Percentiles rank a stretch among this genome's conserved stretches.
phyloP scores from a whole-genome alignment of 2,888 invertebrate species.

The Marronus borbonicus region DNA sequence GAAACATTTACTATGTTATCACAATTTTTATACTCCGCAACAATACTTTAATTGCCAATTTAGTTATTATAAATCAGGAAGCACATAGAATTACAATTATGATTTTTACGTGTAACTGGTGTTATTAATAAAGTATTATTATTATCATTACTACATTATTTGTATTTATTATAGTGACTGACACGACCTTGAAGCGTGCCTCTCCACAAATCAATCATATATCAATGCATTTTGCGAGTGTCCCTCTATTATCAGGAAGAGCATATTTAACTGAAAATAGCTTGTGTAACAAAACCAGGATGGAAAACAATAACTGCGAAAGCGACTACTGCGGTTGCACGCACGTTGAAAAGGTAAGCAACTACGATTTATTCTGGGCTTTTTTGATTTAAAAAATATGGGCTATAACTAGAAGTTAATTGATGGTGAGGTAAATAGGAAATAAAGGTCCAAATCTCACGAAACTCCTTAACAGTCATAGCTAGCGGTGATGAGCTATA shows the following conservation, averaged over 20 bases:
- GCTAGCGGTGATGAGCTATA: no score
- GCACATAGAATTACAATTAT: no score
- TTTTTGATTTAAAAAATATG: neutral
- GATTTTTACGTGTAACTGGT: no score
- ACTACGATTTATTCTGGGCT: conserved; percentile 6
- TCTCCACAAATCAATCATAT: conserved; percentile 94
- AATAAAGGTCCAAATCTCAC: no score
- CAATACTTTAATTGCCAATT: no score
- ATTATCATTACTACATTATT: neutral
- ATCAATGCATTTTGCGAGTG: conserved; percentile 82
- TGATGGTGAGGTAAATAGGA: no score
- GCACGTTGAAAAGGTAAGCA: conserved; percentile 78
- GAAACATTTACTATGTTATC: no score
- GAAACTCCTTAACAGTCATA: no score
- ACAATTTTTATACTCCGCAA: no score
- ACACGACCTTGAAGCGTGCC: conserved; percentile 71
- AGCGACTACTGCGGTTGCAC: conserved; percentile 86
- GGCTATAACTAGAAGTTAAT: no score
- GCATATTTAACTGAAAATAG: conserved; percentile 74
- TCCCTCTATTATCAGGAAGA: conserved; percentile 81
- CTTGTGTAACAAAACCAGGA: conserved; percentile 84
- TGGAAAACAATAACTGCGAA: conserved; percentile 76
- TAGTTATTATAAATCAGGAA: no score
- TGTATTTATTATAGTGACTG: conserved; percentile 67
- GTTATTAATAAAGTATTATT: neutral